phyloP scores from a whole-genome alignment of 2,113 vertebrate species.

The Leptocoma aspasia region DNA sequence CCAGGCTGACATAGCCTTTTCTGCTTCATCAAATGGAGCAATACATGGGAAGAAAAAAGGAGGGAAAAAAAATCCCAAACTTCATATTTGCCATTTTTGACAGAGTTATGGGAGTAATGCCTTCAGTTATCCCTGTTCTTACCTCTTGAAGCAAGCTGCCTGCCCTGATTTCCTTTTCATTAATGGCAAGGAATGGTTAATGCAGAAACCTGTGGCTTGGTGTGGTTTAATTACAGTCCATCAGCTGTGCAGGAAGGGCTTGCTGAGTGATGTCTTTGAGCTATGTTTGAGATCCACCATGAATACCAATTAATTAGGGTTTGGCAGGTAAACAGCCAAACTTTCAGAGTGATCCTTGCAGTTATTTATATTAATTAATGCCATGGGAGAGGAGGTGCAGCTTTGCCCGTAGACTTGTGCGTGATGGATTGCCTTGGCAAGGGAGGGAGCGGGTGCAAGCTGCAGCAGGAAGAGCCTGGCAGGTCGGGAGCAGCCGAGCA shows the following conservation, averaged over 20 bases:
- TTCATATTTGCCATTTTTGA: not conserved
- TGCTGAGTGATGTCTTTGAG: not conserved
- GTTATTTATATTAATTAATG: not conserved
- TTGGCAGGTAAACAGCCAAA: not conserved
- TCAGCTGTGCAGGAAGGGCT: not conserved
- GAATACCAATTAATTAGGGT: not conserved
- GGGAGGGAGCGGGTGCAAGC: not conserved
- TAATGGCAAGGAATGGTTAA: not conserved
- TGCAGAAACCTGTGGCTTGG: not conserved
- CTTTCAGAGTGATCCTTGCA: not conserved
- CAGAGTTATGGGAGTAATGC: not conserved
- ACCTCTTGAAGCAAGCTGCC: not conserved
- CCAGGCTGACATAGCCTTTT: not conserved
- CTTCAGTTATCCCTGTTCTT: not conserved
- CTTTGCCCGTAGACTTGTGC: not conserved
- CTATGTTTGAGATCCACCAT: not conserved
- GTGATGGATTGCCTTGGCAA: fast-evolving
- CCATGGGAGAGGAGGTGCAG: not conserved
- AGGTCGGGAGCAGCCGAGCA: not conserved
- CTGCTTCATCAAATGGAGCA: not conserved
- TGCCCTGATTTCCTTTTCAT: not conserved
- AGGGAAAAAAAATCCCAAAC: not conserved
- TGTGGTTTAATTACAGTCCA: not conserved
- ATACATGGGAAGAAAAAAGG: not conserved
- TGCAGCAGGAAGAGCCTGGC: not conserved